Evolutionary conservation across 2,797 vertebrate species (phyloP).

Genomic region (Oreonectes daqikongensis): DNA sequence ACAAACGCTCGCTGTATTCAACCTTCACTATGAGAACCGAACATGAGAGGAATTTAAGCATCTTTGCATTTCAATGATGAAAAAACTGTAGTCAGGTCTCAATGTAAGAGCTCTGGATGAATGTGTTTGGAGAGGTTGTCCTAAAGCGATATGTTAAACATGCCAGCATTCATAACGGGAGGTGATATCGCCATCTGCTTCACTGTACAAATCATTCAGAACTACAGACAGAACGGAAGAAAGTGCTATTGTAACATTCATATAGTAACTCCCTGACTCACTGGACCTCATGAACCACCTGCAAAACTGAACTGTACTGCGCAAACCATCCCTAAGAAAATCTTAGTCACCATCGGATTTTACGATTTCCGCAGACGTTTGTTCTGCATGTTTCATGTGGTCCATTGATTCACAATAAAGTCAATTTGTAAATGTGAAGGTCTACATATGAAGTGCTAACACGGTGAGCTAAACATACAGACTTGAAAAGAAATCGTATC

Average conservation of each 20-base stretch:
- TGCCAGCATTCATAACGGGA: constrained; percentile 16
- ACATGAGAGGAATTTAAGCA: neutral
- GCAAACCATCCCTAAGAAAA: neutral
- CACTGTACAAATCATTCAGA: constrained; percentile 6
- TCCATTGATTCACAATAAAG: neutral
- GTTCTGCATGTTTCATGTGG: neutral
- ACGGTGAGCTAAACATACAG: no score
- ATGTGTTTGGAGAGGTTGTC: constrained; percentile 14
- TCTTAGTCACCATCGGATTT: no score
- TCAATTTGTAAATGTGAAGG: neutral
- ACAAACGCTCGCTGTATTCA: neutral
- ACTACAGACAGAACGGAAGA: constrained; percentile 6
- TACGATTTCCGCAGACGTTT: neutral
- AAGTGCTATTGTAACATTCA: constrained; percentile 21
- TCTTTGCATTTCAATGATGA: neutral
- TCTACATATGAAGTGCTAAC: constrained; percentile 12
- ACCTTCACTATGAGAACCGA: neutral
- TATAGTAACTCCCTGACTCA: neutral
- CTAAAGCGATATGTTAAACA: constrained; percentile 16
- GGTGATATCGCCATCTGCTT: constrained; percentile 43
- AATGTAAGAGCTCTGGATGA: neutral
- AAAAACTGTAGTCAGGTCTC: neutral
- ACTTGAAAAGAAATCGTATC: neutral
- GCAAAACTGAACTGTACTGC: neutral
- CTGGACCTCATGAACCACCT: neutral